A percentile compares a stretch with the other conserved stretches of the same genome.
Conservation (phyloP, 2,797 vertebrate species). For the Sphenopsis melanotis region DNA sequence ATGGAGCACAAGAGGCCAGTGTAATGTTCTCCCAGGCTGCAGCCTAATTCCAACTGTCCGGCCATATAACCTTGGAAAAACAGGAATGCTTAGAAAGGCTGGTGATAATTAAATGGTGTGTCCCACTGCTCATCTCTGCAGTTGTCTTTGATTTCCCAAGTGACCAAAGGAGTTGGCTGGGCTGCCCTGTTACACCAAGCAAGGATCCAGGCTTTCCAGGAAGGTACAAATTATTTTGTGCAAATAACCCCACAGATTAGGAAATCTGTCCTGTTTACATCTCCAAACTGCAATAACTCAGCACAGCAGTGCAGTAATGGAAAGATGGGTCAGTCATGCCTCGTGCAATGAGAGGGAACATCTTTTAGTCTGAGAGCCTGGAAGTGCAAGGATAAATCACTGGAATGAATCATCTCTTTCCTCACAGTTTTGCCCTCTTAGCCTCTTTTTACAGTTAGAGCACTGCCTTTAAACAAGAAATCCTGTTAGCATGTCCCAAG, state of each 20-base stretch:
- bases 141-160: conserved; percentile 9
- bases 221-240: conserved; percentile 7
- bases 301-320: background rate
- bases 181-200: background rate
- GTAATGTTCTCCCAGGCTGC: background rate
- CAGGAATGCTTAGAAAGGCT: background rate
- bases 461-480: conserved; percentile 19
- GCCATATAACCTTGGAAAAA: background rate
- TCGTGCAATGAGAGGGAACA: background rate
- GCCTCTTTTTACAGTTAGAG: background rate
- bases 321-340: background rate
- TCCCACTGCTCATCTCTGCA: background rate
- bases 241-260: background rate
- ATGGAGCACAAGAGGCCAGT: background rate
- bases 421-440: conserved; percentile 2
- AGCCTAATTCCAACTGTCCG: background rate
- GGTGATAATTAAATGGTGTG: background rate
- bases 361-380: background rate
- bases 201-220: background rate
- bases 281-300: conserved; percentile 2
- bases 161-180: background rate
- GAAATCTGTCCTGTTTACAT: background rate
- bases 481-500: background rate
- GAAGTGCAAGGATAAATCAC: conserved; percentile 4
- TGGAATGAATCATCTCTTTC: background rate